Evolutionary conservation across 1,140 invertebrate species (phyloP), one percentile per base, ranked within the genome.

Genomic region (Papilio aristodemus): DNA sequence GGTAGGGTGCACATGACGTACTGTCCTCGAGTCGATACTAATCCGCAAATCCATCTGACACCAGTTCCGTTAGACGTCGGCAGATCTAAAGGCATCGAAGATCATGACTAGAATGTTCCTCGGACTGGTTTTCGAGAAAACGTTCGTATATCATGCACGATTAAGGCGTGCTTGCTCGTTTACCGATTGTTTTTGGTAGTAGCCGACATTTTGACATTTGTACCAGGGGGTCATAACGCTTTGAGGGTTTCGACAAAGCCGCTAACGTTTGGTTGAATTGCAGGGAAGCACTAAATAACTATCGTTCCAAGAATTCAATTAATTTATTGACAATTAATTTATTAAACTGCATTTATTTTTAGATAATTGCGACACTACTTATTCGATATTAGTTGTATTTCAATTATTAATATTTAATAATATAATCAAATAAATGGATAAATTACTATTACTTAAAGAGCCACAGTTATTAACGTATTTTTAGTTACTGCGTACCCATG

Each of bases 41-140:
- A 88, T 86, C 84, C 75, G 72, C 67, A 76, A 77, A 79, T 81
- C 81, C 82, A 86, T 84, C 71, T 72, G 75, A 75, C 76, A 76
- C 77, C 71, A 76, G 77, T 86, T 84, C n/a, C 74, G 82, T 85
- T 86, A 81, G 80, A 77, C 66, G 84, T 82, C 83, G 82, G 83
- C 68, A 57, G 71, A 70, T 86, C 87, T 86, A 87, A 89, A 81
- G 77, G 68, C 81, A 77, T 70, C 73, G 54, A 70, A 72, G 78
- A 81, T 86, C 86, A 88, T 84, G 86, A 86, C 85, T 79, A 71
- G 73, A 82, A 79, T 77, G 79, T 83, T 84, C 80, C 80, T 77
- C 76, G 75, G 71, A 73, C 66, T 68, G 74, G 70, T 83, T 87
- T 89, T 87, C 81, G 77, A 85, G 84, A 84, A 85, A 86, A 86